A percentile compares a stretch with the other conserved stretches of the same genome.
Evolutionary conservation across 2,888 invertebrate species (phyloP).

Genomic region (Napeogenes sylphis): DNA sequence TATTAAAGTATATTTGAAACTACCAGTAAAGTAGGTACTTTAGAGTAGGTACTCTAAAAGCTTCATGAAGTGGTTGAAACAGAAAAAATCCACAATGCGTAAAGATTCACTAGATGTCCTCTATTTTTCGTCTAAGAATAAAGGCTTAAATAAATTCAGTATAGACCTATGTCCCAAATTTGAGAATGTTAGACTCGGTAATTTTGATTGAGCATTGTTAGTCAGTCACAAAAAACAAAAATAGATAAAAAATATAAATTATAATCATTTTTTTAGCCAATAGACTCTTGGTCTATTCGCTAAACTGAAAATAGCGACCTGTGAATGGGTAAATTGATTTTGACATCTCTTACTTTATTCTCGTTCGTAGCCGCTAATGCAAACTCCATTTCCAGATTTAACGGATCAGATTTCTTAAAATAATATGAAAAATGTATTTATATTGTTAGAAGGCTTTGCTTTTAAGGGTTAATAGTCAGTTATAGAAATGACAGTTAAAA

Average conservation of each 20-base stretch:
- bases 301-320: conserved; percentile 66
- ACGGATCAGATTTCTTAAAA: conserved; percentile 35
- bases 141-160: too few relatives aligned
- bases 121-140: too few relatives aligned
- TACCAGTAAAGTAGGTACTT: too few relatives aligned
- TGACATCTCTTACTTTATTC: conserved; percentile 63
- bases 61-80: background rate
- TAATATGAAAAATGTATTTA: conserved; percentile 26
- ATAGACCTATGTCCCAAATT: too few relatives aligned
- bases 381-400: conserved; percentile 56
- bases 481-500: too few relatives aligned
- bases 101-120: too few relatives aligned
- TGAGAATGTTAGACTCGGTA: too few relatives aligned
- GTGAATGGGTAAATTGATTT: conserved; percentile 69
- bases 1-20: too few relatives aligned
- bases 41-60: too few relatives aligned
- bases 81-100: background rate
- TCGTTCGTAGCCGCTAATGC: conserved; percentile 51
- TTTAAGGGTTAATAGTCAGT: conserved; percentile 2
- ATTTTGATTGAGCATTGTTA: background rate
- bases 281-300: conserved; percentile 38
- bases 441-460: conserved; percentile 11
- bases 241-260: background rate
- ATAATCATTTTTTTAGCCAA: background rate
- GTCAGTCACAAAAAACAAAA: background rate